Base-by-base conservation (phyloP, 2,888 invertebrate genomes). In the Petrolisthes manimaculis region DNA sequence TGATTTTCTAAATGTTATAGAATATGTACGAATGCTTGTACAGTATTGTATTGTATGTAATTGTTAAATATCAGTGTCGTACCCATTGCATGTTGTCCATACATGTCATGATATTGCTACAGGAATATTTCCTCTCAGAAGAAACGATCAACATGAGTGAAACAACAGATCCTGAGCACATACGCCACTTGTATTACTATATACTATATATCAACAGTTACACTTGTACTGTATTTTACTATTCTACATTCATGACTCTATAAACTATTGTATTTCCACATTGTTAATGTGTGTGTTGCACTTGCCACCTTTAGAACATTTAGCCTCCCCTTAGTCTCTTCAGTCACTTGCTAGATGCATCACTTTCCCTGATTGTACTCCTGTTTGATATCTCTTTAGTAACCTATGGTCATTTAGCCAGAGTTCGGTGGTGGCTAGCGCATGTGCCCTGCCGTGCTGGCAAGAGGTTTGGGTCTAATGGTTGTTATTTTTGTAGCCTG, bases 401-500 rank as follows among this genome's bases (percentile, higher is more conserved):
- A 37, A 37, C 83, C 56, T 56, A 56, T 87, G 84, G 79, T 74
- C 88, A 75, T 75, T 74, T 88, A 88, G 88, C 88, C 88, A 88
- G 88, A 88, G 61, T 81, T 88, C 88, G 88, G 88, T 88, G 88
- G 88, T 84, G 88, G 88, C 67, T 81, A 56, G 86, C 56, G 86
- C 86, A 86, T 86, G 86, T 74, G 82, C 86, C 86, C 88, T 84
- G 54, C 88, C 84, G 88, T 88, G 88, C 88, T 88, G 88, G 88
- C 88, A 80, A 80, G 88, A 88, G 88, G 84, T 84, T 81, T 55
- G 88, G 88, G 84, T 71, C 67, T 88, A 84, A 88, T 71, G 21
- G 37, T 24, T 84, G 71, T 14, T 88, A 56, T 88, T 78, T 86
- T 92, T 93, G 92, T 93, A 96, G 97, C 97, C 92, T 98, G 97